Percentiles rank a stretch among this genome's conserved stretches.
These are phyloP conservation scores for Pyrocoelia pectoralis DNA, from an alignment of 2,888 invertebrate genomes.

Conservation along the genomic window DNA sequence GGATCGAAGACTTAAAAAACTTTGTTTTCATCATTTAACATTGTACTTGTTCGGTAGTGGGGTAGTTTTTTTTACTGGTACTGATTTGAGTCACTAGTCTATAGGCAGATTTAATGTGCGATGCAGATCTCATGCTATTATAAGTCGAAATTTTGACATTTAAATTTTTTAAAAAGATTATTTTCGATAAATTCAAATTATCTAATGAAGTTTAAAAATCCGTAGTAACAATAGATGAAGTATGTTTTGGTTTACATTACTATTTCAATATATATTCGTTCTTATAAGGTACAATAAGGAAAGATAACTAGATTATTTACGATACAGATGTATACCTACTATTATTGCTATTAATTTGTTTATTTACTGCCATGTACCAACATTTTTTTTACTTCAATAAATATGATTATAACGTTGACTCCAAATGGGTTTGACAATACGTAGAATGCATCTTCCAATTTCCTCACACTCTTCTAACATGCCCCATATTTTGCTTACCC, in stretches of 20 bases:
- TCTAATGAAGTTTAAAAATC: background rate
- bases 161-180: constrained; percentile 4
- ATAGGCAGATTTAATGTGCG: constrained; percentile 30
- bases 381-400: constrained; percentile 32
- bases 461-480: no score
- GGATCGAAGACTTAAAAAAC: constrained; percentile 8
- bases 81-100: constrained; percentile 47
- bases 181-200: background rate
- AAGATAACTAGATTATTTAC: constrained; percentile 12
- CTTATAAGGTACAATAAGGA: background rate
- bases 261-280: no score
- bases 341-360: constrained; percentile 25
- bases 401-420: constrained; percentile 13
- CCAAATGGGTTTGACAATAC: no score
- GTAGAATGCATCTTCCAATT: no score
- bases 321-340: constrained; percentile 18
- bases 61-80: constrained; percentile 38
- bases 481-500: no score
- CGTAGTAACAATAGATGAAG: no score
- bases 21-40: constrained; percentile 11
- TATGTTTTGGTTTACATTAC: no score
- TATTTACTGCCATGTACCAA: constrained; percentile 32
- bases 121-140: constrained; percentile 43
- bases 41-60: constrained; percentile 39
- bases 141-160: constrained; percentile 19